Percentiles rank a stretch among this genome's conserved stretches.
These are phyloP conservation scores for Leptonema lineaticorne DNA, from an alignment of 1,140 invertebrate genomes.

Conservation along the genomic window DNA sequence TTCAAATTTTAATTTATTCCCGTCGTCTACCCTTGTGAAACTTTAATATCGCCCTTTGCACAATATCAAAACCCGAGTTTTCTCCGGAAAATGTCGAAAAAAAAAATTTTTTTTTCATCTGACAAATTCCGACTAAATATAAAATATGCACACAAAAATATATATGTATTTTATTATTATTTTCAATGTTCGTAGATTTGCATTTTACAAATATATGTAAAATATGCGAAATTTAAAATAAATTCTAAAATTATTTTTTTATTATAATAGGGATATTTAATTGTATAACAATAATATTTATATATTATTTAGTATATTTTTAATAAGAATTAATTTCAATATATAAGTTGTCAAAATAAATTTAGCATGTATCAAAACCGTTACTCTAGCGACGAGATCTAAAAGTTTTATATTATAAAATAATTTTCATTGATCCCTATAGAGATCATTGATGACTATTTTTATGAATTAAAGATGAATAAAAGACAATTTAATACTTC, in stretches of 20 bases:
- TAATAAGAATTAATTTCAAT: too few species aligned
- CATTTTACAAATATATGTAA: too few species aligned
- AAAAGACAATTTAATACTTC: too few species aligned
- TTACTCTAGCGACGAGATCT: slow-evolving; percentile 15
- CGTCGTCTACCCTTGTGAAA: neutral
- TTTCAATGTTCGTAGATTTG: too few species aligned
- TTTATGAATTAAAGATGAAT: too few species aligned
- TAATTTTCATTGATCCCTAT: slow-evolving; percentile 11
- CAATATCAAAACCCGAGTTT: neutral
- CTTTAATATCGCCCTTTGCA: slow-evolving; percentile 9
- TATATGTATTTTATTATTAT: too few species aligned
- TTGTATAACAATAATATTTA: neutral
- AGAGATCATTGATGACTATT: neutral
- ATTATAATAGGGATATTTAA: too few species aligned
- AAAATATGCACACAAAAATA: too few species aligned
- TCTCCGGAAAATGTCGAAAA: neutral
- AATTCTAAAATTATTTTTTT: too few species aligned
- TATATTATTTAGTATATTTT: too few species aligned
- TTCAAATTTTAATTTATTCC: slow-evolving; percentile 17
- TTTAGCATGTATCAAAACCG: neutral
- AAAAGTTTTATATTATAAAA: neutral
- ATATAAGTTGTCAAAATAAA: neutral
- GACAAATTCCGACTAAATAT: too few species aligned
- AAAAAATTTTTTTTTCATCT: neutral
- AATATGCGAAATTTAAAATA: too few species aligned